These are phyloP conservation scores for Pinna nobilis DNA, from an alignment of 1,140 invertebrate species.

Conservation along the genomic window DNA sequence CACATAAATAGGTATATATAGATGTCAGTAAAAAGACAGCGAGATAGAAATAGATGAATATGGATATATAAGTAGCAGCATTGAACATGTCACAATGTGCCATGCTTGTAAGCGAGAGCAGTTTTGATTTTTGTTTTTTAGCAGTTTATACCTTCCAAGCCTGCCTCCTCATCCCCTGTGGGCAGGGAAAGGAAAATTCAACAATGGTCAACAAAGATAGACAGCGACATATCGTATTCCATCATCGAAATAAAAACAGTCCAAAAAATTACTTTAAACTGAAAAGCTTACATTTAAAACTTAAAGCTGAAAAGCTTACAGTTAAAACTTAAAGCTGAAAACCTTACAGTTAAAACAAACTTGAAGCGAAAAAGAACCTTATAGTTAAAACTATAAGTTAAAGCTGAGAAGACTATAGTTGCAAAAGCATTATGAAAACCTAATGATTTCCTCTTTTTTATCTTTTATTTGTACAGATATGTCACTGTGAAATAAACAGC, in stretches of 20 bases:
- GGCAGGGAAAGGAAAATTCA: conserved; percentile 2
- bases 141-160: conserved; percentile 80
- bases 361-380: neutral
- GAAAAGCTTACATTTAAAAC: neutral
- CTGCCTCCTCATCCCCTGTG: conserved; percentile 16
- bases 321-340: neutral
- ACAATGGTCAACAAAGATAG: neutral
- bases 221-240: neutral
- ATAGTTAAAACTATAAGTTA: too few relatives aligned
- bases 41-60: too few relatives aligned
- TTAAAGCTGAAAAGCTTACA: neutral
- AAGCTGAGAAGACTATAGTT: too few relatives aligned
- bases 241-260: neutral
- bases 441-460: neutral
- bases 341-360: neutral
- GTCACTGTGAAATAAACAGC: too few relatives aligned
- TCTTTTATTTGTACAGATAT: too few relatives aligned
- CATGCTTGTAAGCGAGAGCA: neutral
- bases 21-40: neutral
- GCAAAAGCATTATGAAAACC: neutral
- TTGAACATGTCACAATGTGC: neutral
- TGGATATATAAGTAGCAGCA: too few relatives aligned
- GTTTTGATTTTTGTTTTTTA: conserved; percentile 72
- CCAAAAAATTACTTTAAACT: neutral
- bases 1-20: too few relatives aligned